These are phyloP conservation scores for Pteropus alecto DNA, from an alignment of 2,113 vertebrate genomes.

Conservation along the genomic window DNA sequence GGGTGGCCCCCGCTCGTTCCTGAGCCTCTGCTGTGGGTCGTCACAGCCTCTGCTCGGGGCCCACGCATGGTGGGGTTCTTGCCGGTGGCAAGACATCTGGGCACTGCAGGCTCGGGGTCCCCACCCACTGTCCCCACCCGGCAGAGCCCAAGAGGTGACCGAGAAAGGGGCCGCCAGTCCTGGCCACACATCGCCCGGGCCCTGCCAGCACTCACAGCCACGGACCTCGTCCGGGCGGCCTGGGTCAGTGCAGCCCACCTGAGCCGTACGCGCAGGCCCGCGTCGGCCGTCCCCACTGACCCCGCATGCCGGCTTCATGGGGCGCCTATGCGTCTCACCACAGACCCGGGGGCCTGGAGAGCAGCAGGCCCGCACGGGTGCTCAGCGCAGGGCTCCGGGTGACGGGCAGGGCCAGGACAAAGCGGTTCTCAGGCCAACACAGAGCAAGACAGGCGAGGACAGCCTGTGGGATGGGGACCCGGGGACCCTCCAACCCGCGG, in stretches of 20 bases:
- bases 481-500: rapidly evolving
- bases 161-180: rapidly evolving
- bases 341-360: not conserved
- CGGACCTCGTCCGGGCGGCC: rapidly evolving
- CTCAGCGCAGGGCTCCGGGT: too few species aligned
- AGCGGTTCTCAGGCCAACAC: not conserved
- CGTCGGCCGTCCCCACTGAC: rapidly evolving
- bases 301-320: not conserved
- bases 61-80: rapidly evolving
- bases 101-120: rapidly evolving
- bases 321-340: not conserved
- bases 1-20: rapidly evolving
- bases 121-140: rapidly evolving
- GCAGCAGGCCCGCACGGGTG: too few species aligned
- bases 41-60: rapidly evolving
- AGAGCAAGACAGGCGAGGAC: not conserved
- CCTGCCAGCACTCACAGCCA: not conserved
- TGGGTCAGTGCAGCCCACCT: too few species aligned
- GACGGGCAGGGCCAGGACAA: too few species aligned
- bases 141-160: not conserved
- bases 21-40: rapidly evolving
- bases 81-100: rapidly evolving
- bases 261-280: too few species aligned
- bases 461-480: too few species aligned
- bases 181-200: rapidly evolving